These are phyloP conservation scores for Gopherus evgoodei DNA, from an alignment of 2,113 vertebrate genomes.

Conservation along the genomic window DNA sequence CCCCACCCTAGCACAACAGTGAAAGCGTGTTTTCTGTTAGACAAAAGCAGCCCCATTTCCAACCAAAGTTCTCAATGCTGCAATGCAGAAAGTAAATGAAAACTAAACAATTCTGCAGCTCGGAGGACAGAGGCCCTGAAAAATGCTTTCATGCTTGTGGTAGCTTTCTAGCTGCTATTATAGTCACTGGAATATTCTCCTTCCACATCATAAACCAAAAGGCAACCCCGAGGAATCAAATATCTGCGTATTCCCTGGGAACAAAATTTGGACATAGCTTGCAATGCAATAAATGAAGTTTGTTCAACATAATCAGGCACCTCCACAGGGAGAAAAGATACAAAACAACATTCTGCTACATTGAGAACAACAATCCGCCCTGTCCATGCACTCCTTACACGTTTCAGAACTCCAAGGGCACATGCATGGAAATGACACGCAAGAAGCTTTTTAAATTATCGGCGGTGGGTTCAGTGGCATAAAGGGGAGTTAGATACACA, in stretches of 20 bases:
- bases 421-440: background rate
- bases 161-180: background rate
- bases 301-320: background rate
- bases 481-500: background rate
- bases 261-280: background rate
- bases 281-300: background rate
- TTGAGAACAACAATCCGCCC: accelerated
- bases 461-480: background rate
- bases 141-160: background rate
- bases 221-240: background rate
- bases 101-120: background rate
- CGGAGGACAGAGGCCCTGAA: background rate
- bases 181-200: background rate
- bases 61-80: constrained; percentile 48
- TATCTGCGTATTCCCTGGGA: background rate
- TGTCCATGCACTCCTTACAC: accelerated
- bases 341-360: background rate
- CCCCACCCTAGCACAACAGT: constrained; percentile 29
- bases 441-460: background rate
- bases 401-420: background rate
- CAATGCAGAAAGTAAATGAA: constrained; percentile 56
- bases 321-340: background rate
- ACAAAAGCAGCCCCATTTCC: constrained; percentile 43
- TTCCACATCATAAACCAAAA: background rate
- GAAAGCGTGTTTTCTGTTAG: constrained; percentile 60